Evolutionary conservation across 2,797 vertebrate species (phyloP), one percentile per base, ranked within the genome.

Genomic region (Distichodus sexfasciatus): DNA sequence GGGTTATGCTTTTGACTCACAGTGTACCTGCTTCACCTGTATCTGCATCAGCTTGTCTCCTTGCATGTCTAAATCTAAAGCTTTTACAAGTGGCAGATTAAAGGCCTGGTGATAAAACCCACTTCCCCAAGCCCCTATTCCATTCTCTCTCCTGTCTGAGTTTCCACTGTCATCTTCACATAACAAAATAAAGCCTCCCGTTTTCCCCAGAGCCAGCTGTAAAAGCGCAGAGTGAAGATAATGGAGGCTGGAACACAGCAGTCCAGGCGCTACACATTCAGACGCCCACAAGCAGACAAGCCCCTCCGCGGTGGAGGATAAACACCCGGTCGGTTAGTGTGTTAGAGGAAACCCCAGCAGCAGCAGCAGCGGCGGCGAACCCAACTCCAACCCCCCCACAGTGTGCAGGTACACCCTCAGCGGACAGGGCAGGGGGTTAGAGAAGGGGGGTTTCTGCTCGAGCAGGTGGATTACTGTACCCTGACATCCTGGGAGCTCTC

Each of bases 391-490:
- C 14, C 7, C 17, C 2, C 12, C 2, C 11, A 40, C 38, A 2
- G n/a, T n/a, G n/a, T 40, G 40, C 40, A 41, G 40, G n/a, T n/a
- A 41, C 40, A 15, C n/a, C 40, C 40, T 41, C 14, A 15, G 40
- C 1, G 40, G 2, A 6, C 7, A 19, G 11, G 17, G 11, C 8
- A 2, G 41, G 15, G 3, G 41, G n/a, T n/a, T n/a, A n/a, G n/a
- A n/a, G n/a, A n/a, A n/a, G 1, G 14, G 33, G 8, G 12, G 40
- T 23, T 6, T 11, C 23, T 10, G 21, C 21, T 75, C 72, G 15
- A 77, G 72, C 11, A 9, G 77, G 87, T 78, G 69, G 77, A 80
- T 92, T 95, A 96, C 94, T 90, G 83, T 98, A 98, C 95, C 95
- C 91, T 90, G 81, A 89, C 83, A 81, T 90, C 85, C 86, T 81